Percentiles rank a stretch among this genome's conserved stretches.
phyloP scores from a whole-genome alignment of 2,888 invertebrate species.

The Gandaritis pyraliata region DNA sequence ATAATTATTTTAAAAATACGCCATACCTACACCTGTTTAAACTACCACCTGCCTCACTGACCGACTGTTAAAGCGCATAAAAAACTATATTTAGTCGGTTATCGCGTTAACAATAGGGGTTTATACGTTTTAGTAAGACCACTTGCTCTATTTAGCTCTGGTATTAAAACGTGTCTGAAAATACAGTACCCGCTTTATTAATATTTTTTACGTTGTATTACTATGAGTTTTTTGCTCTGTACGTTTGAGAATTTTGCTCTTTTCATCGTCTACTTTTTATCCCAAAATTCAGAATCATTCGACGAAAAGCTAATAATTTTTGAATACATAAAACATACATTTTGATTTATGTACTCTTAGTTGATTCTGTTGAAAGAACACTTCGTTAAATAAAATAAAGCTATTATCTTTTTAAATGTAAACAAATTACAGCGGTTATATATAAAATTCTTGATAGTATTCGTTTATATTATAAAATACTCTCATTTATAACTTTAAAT shows the following conservation, averaged over 20 bases:
- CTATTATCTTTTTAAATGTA: background rate
- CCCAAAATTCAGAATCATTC: background rate
- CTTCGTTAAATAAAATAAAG: constrained; percentile 6
- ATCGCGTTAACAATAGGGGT: constrained; percentile 59
- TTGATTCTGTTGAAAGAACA: background rate
- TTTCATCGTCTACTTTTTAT: background rate
- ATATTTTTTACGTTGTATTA: constrained; percentile 6
- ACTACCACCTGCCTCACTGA: constrained; percentile 74
- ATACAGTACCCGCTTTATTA: constrained; percentile 6
- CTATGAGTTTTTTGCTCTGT: background rate
- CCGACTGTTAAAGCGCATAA: constrained; percentile 60
- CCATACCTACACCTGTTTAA: constrained; percentile 66
- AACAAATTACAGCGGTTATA: constrained; percentile 26
- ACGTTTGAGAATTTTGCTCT: background rate
- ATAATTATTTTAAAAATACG: constrained; percentile 56
- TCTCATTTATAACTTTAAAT: constrained; percentile 49
- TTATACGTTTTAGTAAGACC: constrained; percentile 30
- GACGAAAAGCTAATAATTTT: too few relatives aligned
- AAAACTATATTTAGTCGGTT: constrained; percentile 57
- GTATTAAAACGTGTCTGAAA: constrained; percentile 34
- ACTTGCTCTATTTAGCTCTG: constrained; percentile 32
- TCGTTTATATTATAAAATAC: constrained; percentile 41
- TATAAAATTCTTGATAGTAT: constrained; percentile 10
- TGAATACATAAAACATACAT: too few relatives aligned
- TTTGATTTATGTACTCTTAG: too few relatives aligned